Evolutionary conservation across 2,888 invertebrate species (phyloP).

Genomic region (Acanthosepion pharaonis): DNA sequence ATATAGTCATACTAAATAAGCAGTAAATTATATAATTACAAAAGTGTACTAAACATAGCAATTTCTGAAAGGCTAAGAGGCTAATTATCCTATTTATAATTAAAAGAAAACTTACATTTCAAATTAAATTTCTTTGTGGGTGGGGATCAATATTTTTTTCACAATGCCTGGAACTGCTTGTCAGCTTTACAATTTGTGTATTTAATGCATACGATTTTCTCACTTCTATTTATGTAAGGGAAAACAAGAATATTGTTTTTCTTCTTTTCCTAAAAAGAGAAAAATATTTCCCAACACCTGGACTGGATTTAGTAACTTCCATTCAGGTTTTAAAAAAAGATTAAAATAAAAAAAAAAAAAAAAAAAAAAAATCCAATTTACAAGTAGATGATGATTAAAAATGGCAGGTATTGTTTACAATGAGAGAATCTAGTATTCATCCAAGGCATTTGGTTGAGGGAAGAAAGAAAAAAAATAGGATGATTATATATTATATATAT

Average conservation of each 20-base stretch:
- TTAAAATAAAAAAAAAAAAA: neutral
- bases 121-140: neutral
- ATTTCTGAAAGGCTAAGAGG: neutral
- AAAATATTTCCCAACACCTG: constrained; percentile 14
- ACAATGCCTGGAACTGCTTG: neutral
- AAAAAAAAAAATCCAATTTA: neutral
- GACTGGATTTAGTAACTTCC: neutral
- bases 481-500: neutral
- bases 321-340: constrained; percentile 22
- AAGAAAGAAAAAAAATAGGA: neutral
- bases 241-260: neutral
- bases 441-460: constrained; percentile 25
- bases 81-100: neutral
- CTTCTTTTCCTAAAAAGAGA: neutral
- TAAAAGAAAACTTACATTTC: neutral
- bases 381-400: neutral
- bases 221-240: neutral
- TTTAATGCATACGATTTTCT: neutral
- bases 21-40: neutral
- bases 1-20: neutral
- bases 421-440: constrained; percentile 41
- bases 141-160: neutral
- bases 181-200: neutral
- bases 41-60: neutral
- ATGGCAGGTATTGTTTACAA: constrained; percentile 42